A percentile compares a stretch with the other conserved stretches of the same genome.
phyloP scores from a whole-genome alignment of 2,888 invertebrate genomes.

The Apotomis capreana region DNA sequence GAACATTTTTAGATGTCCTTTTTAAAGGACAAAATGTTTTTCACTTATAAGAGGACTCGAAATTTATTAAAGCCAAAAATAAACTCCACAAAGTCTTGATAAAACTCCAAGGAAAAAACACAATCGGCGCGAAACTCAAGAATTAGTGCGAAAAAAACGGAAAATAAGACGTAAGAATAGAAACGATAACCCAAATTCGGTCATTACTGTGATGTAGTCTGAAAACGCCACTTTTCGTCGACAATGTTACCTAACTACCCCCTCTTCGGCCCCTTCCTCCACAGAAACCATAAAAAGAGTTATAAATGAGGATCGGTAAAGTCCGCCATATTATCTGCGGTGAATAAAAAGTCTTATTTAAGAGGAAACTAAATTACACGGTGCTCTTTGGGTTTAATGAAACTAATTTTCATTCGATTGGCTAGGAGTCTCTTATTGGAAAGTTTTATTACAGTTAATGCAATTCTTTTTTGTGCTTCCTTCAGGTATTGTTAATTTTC shows the following conservation, averaged over 20 bases:
- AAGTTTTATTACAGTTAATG: slow-evolving; percentile 9
- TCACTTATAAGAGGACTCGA: neutral
- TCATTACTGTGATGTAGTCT: slow-evolving; percentile 35
- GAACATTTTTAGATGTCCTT: neutral
- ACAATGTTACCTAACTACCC: slow-evolving; percentile 37
- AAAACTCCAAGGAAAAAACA: slow-evolving; percentile 32
- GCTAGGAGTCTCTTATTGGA: slow-evolving; percentile 48
- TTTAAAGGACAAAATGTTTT: neutral
- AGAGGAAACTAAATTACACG: slow-evolving; percentile 40
- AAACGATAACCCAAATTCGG: slow-evolving; percentile 32
- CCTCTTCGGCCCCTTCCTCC: slow-evolving; percentile 19
- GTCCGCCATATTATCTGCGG: slow-evolving; percentile 40
- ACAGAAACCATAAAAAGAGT: slow-evolving; percentile 53
- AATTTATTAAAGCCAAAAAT: slow-evolving; percentile 20
- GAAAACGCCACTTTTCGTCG: slow-evolving; percentile 16
- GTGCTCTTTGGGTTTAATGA: slow-evolving; percentile 55
- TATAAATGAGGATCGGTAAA: slow-evolving; percentile 55
- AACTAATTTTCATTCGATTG: slow-evolving; percentile 67
- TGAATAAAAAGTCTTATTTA: slow-evolving; percentile 43
- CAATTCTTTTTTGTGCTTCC: neutral
- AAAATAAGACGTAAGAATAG: slow-evolving; percentile 15
- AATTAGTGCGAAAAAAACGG: slow-evolving; percentile 28
- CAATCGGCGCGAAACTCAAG: slow-evolving; percentile 11
- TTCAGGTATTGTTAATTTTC: too few species aligned
- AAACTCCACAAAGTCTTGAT: slow-evolving; percentile 10